Conservation (phyloP, 92 coral and sea anemone species). For the Porites cylindrica region DNA sequence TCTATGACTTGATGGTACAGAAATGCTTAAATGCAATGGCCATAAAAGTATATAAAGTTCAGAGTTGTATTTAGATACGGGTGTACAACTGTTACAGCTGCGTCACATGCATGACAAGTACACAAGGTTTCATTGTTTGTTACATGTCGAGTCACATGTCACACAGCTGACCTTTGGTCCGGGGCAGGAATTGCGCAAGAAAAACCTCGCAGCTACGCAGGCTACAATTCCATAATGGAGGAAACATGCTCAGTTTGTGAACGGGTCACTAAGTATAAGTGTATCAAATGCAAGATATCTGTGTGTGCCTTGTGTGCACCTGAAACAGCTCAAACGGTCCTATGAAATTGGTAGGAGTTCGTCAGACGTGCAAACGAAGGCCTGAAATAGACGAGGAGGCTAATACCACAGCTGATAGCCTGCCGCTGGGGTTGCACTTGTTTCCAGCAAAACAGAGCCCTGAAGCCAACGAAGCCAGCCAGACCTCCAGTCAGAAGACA, state of each 20-base stretch:
- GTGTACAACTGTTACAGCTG: constrained; percentile 7
- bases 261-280: constrained; percentile 50
- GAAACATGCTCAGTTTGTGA: constrained; percentile 49
- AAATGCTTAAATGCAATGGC: constrained; percentile 35
- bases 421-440: constrained; percentile 19
- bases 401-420: constrained; percentile 34
- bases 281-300: constrained; percentile 41
- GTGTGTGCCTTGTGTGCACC: constrained; percentile 61
- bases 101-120: constrained; percentile 9
- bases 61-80: constrained; percentile 10
- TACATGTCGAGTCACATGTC: constrained; percentile 9
- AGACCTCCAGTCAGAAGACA: constrained; percentile 15
- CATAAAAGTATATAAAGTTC: constrained; percentile 15
- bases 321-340: constrained; percentile 48
- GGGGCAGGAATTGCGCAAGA: constrained; percentile 3
- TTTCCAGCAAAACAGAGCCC: constrained; percentile 28
- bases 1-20: constrained; percentile 37
- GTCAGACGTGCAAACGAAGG: constrained; percentile 35
- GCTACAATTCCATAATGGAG: constrained; percentile 35
- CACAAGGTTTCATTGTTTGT: constrained; percentile 13
- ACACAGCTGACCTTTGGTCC: constrained; percentile 27
- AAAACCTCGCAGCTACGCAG: not conserved
- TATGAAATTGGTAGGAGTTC: constrained; percentile 2
- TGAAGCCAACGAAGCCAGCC: constrained; percentile 6
- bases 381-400: constrained; percentile 22